These are phyloP conservation scores for Smutsia temminckii DNA, from an alignment of 2,797 vertebrate genomes.

Conservation along the genomic window DNA sequence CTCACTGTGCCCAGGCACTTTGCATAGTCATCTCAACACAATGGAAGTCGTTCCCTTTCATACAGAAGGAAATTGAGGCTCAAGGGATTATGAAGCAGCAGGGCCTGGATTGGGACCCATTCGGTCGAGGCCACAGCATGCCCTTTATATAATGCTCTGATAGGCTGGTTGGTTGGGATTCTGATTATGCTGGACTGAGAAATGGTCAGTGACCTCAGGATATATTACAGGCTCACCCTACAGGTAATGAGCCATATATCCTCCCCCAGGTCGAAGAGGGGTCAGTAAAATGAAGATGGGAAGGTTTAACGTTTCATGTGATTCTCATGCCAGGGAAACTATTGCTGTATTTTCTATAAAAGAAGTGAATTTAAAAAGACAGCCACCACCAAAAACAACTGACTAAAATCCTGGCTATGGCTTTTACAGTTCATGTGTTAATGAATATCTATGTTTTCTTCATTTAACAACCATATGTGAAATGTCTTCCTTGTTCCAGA, in stretches of 20 bases:
- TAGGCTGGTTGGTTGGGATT: neutral
- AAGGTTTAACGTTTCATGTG: neutral
- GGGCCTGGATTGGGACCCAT: rapidly evolving
- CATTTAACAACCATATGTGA: neutral
- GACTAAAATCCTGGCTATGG: neutral
- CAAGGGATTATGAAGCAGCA: neutral
- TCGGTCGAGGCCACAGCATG: neutral
- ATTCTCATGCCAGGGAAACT: neutral
- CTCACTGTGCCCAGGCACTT: neutral
- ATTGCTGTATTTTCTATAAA: neutral
- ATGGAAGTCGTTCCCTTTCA: neutral
- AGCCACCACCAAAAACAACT: neutral
- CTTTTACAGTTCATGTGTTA: neutral
- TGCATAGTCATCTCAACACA: neutral
- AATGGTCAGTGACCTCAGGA: neutral
- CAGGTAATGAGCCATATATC: neutral
- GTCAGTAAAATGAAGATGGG: conserved; percentile 2
- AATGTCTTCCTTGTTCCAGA: neutral
- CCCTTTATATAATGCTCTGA: neutral
- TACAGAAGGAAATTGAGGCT: neutral
- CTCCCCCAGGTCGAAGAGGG: neutral
- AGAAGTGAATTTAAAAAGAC: neutral
- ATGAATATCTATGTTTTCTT: neutral
- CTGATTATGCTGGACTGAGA: neutral
- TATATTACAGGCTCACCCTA: neutral